Evolutionary conservation across 2,113 vertebrate genomes (phyloP).

Genomic region (Hemiprocne comata): DNA sequence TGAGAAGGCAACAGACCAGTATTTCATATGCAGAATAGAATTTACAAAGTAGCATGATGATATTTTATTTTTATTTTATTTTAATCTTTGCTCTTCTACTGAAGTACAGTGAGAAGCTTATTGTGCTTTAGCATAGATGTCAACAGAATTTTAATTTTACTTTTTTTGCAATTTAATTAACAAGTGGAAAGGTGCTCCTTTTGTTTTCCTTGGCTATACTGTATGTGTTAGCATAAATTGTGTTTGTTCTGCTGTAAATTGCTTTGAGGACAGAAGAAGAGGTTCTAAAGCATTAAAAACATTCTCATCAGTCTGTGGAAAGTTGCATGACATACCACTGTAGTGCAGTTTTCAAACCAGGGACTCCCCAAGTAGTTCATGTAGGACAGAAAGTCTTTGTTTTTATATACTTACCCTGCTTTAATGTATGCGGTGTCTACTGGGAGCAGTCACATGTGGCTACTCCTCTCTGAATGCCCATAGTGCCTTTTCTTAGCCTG

Average conservation of each 20-base stretch:
- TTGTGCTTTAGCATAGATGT: background rate
- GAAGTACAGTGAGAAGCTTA: background rate
- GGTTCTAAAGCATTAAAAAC: background rate
- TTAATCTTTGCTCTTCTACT: background rate
- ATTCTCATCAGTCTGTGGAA: background rate
- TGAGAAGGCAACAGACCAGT: background rate
- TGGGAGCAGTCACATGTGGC: background rate
- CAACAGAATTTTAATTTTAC: background rate
- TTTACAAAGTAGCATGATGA: background rate
- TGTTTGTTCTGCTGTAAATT: background rate
- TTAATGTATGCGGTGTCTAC: slow-evolving; percentile 23
- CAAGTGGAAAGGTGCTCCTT: background rate
- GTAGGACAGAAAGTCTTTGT: slow-evolving; percentile 22
- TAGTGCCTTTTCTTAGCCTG: background rate
- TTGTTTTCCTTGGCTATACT: background rate
- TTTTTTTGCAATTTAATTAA: background rate
- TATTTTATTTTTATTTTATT: background rate
- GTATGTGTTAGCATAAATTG: background rate
- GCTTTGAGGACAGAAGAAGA: background rate
- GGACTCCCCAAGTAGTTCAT: background rate
- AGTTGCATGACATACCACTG: background rate
- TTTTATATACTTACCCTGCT: background rate
- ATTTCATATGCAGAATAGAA: background rate
- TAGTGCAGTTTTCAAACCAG: background rate
- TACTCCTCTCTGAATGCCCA: background rate